These are phyloP conservation scores for Caerostris darwini DNA, from an alignment of 1,140 invertebrate species.

Conservation along the genomic window DNA sequence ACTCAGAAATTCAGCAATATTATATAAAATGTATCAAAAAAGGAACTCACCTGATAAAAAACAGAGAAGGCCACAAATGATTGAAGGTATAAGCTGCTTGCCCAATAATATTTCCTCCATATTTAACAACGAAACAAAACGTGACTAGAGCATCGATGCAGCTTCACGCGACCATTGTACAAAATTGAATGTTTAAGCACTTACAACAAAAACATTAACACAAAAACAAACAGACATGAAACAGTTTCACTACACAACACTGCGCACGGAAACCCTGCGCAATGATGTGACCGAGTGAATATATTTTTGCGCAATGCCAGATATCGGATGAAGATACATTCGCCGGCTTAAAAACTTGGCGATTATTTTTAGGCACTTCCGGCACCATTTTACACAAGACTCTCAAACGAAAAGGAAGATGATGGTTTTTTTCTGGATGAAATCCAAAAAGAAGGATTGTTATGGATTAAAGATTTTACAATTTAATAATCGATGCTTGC, in stretches of 20 bases:
- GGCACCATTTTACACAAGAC: slow-evolving; percentile 31
- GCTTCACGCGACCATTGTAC: slow-evolving; percentile 63
- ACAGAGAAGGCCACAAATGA: slow-evolving; percentile 77
- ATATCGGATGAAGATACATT: slow-evolving; percentile 60
- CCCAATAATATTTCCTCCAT: slow-evolving; percentile 71
- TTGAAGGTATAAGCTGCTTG: slow-evolving; percentile 73
- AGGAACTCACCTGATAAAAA: slow-evolving; percentile 67
- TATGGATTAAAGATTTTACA: neutral
- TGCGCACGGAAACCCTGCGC: slow-evolving; percentile 71
- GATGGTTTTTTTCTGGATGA: slow-evolving; percentile 39
- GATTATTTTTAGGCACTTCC: slow-evolving; percentile 69
- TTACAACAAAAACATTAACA: slow-evolving; percentile 74
- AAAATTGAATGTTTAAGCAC: slow-evolving; percentile 46
- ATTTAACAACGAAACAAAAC: slow-evolving; percentile 31
- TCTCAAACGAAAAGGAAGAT: neutral
- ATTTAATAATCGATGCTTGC: too few species aligned
- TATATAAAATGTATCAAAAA: neutral
- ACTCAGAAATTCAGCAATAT: neutral
- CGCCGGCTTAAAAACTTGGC: slow-evolving; percentile 19
- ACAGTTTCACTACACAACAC: slow-evolving; percentile 58
- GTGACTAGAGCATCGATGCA: slow-evolving; percentile 55
- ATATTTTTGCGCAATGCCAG: slow-evolving; percentile 78
- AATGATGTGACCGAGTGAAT: neutral
- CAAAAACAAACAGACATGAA: slow-evolving; percentile 72
- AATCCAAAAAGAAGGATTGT: neutral